These are phyloP conservation scores for Fragum whitleyi DNA, from an alignment of 2,888 invertebrate genomes.

Conservation along the genomic window DNA sequence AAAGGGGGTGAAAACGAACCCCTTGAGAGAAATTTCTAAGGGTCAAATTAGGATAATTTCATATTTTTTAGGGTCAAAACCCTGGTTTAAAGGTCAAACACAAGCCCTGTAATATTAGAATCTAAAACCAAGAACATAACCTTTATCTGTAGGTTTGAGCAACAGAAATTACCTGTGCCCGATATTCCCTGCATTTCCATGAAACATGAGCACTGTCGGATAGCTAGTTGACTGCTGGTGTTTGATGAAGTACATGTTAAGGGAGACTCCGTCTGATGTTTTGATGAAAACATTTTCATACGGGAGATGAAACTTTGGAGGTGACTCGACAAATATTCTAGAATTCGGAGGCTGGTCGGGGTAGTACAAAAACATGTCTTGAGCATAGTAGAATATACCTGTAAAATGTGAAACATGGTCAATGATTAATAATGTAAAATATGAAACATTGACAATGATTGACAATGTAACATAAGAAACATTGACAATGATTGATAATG, in stretches of 20 bases:
- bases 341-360: constrained; percentile 96
- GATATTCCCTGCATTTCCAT: constrained; percentile 99
- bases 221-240: constrained; percentile 70
- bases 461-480: too few species aligned
- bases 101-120: too few species aligned
- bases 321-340: constrained; percentile 94
- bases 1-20: too few species aligned
- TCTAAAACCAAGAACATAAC: too few species aligned
- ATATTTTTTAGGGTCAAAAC: too few species aligned
- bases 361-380: constrained; percentile 92
- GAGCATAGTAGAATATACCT: constrained; percentile 90
- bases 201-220: constrained; percentile 95
- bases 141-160: too few species aligned
- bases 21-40: too few species aligned
- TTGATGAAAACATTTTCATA: constrained; percentile 92
- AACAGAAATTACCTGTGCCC: constrained; percentile 92
- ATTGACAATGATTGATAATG: too few species aligned
- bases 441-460: too few species aligned
- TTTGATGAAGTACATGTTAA: constrained; percentile 85
- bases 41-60: too few species aligned
- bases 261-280: constrained; percentile 85
- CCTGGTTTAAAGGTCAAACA: too few species aligned
- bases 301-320: constrained; percentile 92
- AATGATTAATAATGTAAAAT: not conserved
- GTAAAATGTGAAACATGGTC: constrained; percentile 39